Evolutionary conservation across 2,797 vertebrate species (phyloP), one percentile per base, ranked within the genome.

Genomic region (Sebastes nivosus): DNA sequence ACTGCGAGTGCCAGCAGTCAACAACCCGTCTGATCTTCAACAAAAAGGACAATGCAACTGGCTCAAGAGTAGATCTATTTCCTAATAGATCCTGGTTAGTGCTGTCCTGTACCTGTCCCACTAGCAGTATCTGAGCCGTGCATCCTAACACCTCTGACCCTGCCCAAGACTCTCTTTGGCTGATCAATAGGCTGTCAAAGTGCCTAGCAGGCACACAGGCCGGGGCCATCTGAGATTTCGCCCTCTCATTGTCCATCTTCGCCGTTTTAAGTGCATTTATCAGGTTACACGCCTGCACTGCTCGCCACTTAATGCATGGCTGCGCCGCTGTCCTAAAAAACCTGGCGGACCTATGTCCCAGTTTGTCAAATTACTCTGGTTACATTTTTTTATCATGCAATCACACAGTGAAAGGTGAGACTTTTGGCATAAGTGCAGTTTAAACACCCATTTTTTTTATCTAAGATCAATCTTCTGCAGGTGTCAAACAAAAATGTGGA

Each of bases 241-340:
- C 90, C 84, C 86, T 88, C 93, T 91, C 92, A 83, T 85, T 92
- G 92, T 93, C 92, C 93, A 89, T 93, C 93, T 91, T 94, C 71
- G 80, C 89, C 88, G 80, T 94, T 95, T 95, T 91, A 95, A 95
- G 94, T 93, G 93, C 92, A 90, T 94, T 93, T 92, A 92, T 94
- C 93, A 93, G 91, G 92, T 94, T 95, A 93, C 93, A 88, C 10
- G 69, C 72, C 75, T 74, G 60, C 87, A 86, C 87, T 79, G 74
- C 87, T 87, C 84, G 38, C 82, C 81, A 55, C 90, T 91, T 93
- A 93, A 93, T 91, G 93, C 90, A 89, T 25, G 86, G 87, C 87
- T 86, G 86, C 87, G 84, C 83, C 54, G 79, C 82, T 69, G 87
- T 83, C 85, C 87, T 83, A 87, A 84, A 92, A 91, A 91, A 80